phyloP scores from a whole-genome alignment of 2,113 vertebrate genomes.

The Arothron firmamentum region DNA sequence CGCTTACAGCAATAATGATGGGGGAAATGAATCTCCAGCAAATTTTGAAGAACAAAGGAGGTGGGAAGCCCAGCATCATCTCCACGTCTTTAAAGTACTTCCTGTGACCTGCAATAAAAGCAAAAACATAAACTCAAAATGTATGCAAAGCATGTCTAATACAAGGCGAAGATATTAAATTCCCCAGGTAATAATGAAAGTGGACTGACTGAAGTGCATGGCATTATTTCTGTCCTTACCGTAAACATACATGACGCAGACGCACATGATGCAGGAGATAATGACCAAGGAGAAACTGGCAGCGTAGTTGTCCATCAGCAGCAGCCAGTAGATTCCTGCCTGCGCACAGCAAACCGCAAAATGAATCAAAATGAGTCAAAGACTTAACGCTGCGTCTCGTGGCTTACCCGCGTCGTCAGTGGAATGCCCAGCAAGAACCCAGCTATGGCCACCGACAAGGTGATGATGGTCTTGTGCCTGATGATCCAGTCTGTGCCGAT shows the following conservation, averaged over 20 bases:
- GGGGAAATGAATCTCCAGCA: constrained; percentile 98
- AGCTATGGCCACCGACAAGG: constrained; percentile 81
- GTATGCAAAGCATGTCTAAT: neutral
- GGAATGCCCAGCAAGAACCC: constrained; percentile 93
- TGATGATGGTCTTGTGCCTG: constrained; percentile 86
- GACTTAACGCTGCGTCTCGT: neutral
- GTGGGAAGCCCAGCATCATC: constrained; percentile 98
- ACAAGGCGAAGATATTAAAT: neutral
- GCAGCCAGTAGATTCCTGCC: constrained; percentile 97
- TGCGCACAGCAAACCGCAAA: constrained; percentile 47
- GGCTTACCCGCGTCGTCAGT: constrained; percentile 85
- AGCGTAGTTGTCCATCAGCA: constrained; percentile 97
- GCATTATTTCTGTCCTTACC: constrained; percentile 72
- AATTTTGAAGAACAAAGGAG: constrained; percentile 95
- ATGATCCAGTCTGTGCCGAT: constrained; percentile 97
- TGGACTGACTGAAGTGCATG: neutral
- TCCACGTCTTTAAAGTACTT: constrained; percentile 98
- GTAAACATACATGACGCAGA: constrained; percentile 95
- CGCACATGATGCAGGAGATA: constrained; percentile 98
- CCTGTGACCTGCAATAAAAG: constrained; percentile 77
- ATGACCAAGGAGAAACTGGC: constrained; percentile 96
- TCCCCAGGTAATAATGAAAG: neutral
- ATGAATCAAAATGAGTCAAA: neutral
- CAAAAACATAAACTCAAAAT: neutral
- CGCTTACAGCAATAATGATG: constrained; percentile 90